A percentile compares a stretch with the other conserved stretches of the same genome.
phyloP scores from a whole-genome alignment of 2,797 vertebrate genomes.

The Pelochelys cantorii region DNA sequence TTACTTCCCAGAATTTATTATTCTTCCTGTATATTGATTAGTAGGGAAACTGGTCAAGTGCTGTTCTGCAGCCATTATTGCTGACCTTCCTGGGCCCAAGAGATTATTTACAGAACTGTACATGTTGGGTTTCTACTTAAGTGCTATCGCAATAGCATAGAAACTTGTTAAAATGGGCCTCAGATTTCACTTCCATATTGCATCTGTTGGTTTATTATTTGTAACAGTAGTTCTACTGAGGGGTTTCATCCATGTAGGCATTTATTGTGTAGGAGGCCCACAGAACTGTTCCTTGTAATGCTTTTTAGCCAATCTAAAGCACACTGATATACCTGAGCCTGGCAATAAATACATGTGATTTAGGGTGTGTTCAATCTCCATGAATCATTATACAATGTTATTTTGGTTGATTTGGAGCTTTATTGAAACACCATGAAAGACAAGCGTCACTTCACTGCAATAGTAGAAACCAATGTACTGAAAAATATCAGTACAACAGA shows the following conservation, averaged over 20 bases:
- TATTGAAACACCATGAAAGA: neutral
- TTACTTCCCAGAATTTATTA: neutral
- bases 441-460: neutral
- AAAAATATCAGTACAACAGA: neutral
- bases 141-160: neutral
- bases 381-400: neutral
- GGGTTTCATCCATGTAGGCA: no score
- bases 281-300: neutral
- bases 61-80: accelerated
- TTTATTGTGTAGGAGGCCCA: neutral
- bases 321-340: neutral
- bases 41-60: neutral
- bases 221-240: neutral
- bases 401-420: neutral
- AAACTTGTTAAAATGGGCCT: neutral
- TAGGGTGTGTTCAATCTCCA: neutral
- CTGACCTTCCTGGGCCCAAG: accelerated
- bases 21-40: neutral
- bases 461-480: neutral
- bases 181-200: neutral
- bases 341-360: neutral
- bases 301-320: neutral
- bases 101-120: accelerated
- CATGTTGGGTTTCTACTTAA: neutral
- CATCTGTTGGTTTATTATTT: neutral